These are phyloP conservation scores for Callosobruchus maculatus DNA, from an alignment of 2,888 invertebrate species.

Conservation along the genomic window DNA sequence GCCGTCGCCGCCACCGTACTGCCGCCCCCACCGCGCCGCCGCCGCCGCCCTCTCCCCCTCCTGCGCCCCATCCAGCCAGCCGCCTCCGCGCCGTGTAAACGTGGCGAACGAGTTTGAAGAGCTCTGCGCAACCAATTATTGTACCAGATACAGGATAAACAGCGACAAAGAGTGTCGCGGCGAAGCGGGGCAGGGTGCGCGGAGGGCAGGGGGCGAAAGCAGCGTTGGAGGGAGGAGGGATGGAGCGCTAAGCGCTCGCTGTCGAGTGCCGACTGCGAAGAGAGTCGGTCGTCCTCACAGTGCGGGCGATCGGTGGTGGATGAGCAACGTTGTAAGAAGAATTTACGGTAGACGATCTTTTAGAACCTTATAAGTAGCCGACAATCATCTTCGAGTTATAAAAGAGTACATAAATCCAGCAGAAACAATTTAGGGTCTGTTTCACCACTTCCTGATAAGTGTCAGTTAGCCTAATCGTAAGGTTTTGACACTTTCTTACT, in stretches of 20 bases:
- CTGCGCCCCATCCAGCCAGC: neutral
- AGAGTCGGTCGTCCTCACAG: neutral
- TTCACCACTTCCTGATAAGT: too few relatives aligned
- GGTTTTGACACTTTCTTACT: too few relatives aligned
- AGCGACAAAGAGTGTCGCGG: slow-evolving; percentile 35
- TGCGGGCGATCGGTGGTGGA: neutral
- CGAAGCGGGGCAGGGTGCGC: neutral
- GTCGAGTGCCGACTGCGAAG: neutral
- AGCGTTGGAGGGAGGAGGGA: neutral
- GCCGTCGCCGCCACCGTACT: neutral
- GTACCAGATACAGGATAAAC: slow-evolving; percentile 45
- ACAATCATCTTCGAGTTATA: too few relatives aligned
- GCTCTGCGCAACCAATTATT: slow-evolving; percentile 44
- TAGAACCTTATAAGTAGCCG: too few relatives aligned
- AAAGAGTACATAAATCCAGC: too few relatives aligned
- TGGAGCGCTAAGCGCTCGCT: neutral
- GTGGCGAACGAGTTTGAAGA: slow-evolving; percentile 39
- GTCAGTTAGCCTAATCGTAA: too few relatives aligned
- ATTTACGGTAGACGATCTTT: too few relatives aligned
- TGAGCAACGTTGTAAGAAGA: too few relatives aligned
- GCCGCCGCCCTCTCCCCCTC: neutral
- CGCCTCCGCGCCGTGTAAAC: slow-evolving; percentile 28
- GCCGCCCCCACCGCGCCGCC: neutral
- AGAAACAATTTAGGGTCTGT: too few relatives aligned
- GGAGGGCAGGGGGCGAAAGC: neutral